Conservation (phyloP, 2,888 invertebrate species). For the Meteorus colon region DNA sequence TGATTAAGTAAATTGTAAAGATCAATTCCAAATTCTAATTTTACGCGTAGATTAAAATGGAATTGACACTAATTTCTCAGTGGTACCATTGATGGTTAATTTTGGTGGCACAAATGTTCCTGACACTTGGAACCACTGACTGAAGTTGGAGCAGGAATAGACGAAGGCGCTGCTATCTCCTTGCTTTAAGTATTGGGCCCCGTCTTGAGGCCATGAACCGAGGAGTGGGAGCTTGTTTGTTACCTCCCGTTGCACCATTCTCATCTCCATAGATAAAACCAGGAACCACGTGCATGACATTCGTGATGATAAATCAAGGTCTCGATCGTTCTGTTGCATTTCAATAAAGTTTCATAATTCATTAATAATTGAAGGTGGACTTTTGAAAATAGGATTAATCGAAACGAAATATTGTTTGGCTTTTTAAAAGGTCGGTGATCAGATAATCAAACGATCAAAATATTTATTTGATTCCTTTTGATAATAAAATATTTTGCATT, state of each 20-base stretch:
- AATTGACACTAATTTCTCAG: not conserved
- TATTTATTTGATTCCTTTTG: no score
- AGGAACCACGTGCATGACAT: slow-evolving; percentile 28
- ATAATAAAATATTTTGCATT: not conserved
- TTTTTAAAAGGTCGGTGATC: no score
- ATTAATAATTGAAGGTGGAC: no score
- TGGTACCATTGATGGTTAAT: not conserved
- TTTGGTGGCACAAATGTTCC: slow-evolving; percentile 42
- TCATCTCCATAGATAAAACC: slow-evolving; percentile 34
- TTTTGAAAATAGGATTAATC: no score
- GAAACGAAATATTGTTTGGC: no score
- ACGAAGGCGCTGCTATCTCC: slow-evolving; percentile 62
- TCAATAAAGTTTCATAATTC: slow-evolving; percentile 13
- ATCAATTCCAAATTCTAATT: not conserved
- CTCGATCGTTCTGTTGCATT: slow-evolving; percentile 9
- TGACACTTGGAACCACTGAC: slow-evolving; percentile 64
- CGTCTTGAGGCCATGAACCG: slow-evolving; percentile 42
- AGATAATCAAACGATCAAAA: no score
- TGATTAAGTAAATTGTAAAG: not conserved
- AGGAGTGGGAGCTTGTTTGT: slow-evolving; percentile 53
- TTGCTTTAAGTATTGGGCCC: slow-evolving; percentile 69
- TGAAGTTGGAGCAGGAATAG: slow-evolving; percentile 71
- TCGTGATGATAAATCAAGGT: slow-evolving; percentile 44
- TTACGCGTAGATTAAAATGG: not conserved
- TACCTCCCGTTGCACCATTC: slow-evolving; percentile 36